Evolutionary conservation across 2,113 vertebrate species (phyloP), one percentile per base, ranked within the genome.

Genomic region (Kryptolebias marmoratus): DNA sequence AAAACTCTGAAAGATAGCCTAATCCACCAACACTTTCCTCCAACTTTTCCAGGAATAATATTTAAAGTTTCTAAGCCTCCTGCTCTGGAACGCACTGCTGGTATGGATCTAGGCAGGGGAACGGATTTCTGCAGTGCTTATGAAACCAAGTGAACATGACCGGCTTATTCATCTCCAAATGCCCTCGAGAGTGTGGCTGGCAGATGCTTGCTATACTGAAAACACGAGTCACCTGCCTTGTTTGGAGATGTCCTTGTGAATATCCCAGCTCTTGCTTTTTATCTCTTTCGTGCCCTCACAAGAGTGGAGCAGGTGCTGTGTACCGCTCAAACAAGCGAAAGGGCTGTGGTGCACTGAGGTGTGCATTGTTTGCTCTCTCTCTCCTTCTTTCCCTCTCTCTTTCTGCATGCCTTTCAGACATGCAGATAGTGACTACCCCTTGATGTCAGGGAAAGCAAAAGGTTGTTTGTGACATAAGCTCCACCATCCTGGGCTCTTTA

Each of bases 141-240:
- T 81, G 57, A 85, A 88, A 82, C 81, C 68, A 82, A 76, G 76
- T 77, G 84, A 83, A 87, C 77, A 84, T 83, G 79, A 88, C 87
- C 83, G 71, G 80, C 67, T 87, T 81, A 75, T 80, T 75, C 70
- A 81, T 84, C 79, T 77, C 63, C 30, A 66, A 77, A 78, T 71
- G 65, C 60, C 61, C 61, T 79, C 63, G 48, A 77, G 77, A 76
- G 60, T 55, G 42, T 73, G 59, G 63, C 73, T 74, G 68, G 48
- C 22, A 48, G 73, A 71, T 59, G 73, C 55, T 79, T 11, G 27
- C 56, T 13, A 36, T 50, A 39, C 42, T 15, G 4, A 72, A 12
- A 6, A 64, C 50, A 44, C 2, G 2, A 73, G 70, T 85, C 73
- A 83, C 68, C 65, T 65, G 64, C 54, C 49, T 60, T 74, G 28